phyloP scores from a whole-genome alignment of 2,797 vertebrate species.

The Smutsia temminckii region DNA sequence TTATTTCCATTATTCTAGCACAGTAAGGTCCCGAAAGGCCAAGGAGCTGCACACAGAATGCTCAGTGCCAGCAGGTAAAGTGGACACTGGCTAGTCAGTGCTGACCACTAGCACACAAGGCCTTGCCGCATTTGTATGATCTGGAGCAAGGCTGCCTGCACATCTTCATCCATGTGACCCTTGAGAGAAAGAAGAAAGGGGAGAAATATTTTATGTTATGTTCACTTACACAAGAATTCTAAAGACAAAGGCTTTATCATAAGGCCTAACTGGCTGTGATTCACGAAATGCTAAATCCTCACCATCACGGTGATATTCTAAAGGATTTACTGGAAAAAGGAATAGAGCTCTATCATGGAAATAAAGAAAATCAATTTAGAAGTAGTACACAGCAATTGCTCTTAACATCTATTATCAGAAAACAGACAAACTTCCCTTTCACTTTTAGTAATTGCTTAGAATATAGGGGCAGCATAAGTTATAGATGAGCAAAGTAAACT shows the following conservation, averaged over 20 bases:
- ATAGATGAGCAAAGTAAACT: not conserved
- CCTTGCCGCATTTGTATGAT: slow-evolving; percentile 99
- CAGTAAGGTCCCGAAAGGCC: not conserved
- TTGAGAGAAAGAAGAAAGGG: slow-evolving; percentile 69
- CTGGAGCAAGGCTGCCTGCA: slow-evolving; percentile 96
- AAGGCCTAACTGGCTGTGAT: not conserved
- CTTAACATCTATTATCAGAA: not conserved
- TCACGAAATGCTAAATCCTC: not conserved
- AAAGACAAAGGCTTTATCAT: not conserved
- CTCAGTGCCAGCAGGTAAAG: slow-evolving; percentile 26
- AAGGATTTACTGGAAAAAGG: not conserved
- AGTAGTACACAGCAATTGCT: not conserved
- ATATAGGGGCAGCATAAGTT: not conserved
- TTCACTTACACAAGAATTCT: not conserved
- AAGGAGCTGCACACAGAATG: not conserved
- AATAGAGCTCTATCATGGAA: not conserved
- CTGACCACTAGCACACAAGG: slow-evolving; percentile 91
- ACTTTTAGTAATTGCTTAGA: not conserved
- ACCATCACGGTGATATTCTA: not conserved
- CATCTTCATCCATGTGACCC: slow-evolving; percentile 99
- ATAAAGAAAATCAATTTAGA: not conserved
- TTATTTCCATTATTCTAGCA: slow-evolving; percentile 59
- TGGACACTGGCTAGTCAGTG: not conserved
- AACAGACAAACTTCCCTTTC: not conserved
- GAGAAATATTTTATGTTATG: not conserved